phyloP scores from a whole-genome alignment of 2,888 invertebrate genomes.

The Drosophila engyochracea region DNA sequence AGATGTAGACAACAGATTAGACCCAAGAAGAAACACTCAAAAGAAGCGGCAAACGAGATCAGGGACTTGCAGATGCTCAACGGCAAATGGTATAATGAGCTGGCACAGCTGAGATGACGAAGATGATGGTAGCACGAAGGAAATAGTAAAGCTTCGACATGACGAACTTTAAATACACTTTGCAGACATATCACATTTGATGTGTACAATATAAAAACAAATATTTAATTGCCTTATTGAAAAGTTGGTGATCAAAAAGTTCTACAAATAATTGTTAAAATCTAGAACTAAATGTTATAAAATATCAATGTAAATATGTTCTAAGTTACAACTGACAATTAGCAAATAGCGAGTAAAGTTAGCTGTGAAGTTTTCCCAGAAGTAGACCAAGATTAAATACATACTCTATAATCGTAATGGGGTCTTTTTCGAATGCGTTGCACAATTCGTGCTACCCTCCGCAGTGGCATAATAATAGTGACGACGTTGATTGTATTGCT shows the following conservation, averaged over 20 bases:
- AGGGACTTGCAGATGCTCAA: slow-evolving; percentile 59
- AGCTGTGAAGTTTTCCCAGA: not conserved
- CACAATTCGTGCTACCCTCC: not conserved
- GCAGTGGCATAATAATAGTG: slow-evolving; percentile 12
- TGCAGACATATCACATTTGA: not conserved
- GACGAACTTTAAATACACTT: slow-evolving; percentile 1
- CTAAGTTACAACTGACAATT: not conserved
- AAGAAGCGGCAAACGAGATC: slow-evolving; percentile 65
- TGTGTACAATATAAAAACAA: not conserved
- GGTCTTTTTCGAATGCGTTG: not conserved
- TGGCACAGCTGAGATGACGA: slow-evolving; percentile 3
- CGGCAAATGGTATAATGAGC: slow-evolving; percentile 51
- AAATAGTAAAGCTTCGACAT: not conserved
- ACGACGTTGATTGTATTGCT: slow-evolving; percentile 38
- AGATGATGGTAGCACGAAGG: slow-evolving; percentile 11
- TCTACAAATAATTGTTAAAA: not conserved
- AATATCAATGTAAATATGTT: not conserved
- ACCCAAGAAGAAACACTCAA: slow-evolving; percentile 4
- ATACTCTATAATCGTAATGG: not conserved
- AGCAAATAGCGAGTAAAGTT: not conserved
- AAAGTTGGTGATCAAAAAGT: not conserved
- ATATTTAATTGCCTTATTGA: not conserved
- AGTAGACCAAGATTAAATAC: not conserved
- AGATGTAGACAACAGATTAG: slow-evolving; percentile 47
- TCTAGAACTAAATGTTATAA: not conserved